Evolutionary conservation across 1,140 invertebrate genomes (phyloP).

Genomic region (Musca vetustissima): DNA sequence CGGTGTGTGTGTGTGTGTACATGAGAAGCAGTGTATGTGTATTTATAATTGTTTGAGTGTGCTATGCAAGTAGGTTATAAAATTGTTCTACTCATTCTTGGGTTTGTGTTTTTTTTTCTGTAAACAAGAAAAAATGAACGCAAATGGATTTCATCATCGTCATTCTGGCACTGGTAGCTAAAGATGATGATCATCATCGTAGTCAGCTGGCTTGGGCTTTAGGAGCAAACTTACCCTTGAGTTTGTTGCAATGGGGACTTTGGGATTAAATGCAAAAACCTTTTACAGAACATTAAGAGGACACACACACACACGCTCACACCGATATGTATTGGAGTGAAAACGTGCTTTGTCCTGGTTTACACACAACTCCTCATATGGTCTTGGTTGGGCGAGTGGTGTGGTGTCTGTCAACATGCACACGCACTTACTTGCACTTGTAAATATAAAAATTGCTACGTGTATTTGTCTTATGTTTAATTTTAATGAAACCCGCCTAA

Average conservation of each 20-base stretch:
- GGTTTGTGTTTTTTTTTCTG: not conserved
- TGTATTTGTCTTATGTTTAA: constrained; percentile 11
- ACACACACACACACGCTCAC: too few species aligned
- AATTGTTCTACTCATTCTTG: not conserved
- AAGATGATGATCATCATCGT: not conserved
- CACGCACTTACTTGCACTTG: too few species aligned
- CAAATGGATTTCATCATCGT: not conserved
- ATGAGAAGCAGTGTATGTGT: not conserved
- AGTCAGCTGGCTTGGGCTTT: not conserved
- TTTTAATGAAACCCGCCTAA: constrained; percentile 9
- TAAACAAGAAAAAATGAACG: constrained; percentile 1
- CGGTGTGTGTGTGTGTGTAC: not conserved
- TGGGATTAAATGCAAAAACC: constrained; percentile 18
- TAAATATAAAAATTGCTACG: not conserved
- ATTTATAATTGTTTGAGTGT: not conserved
- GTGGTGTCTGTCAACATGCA: too few species aligned
- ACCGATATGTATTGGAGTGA: too few species aligned
- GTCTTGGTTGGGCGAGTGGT: too few species aligned
- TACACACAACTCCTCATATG: too few species aligned
- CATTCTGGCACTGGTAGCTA: not conserved
- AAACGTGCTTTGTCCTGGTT: too few species aligned
- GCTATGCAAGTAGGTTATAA: too few species aligned
- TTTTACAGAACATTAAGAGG: constrained; percentile 3
- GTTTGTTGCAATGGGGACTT: constrained; percentile 20
- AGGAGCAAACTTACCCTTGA: constrained; percentile 18